These are phyloP conservation scores for Fukomys damarensis DNA, from an alignment of 2,113 vertebrate species.

Conservation along the genomic window DNA sequence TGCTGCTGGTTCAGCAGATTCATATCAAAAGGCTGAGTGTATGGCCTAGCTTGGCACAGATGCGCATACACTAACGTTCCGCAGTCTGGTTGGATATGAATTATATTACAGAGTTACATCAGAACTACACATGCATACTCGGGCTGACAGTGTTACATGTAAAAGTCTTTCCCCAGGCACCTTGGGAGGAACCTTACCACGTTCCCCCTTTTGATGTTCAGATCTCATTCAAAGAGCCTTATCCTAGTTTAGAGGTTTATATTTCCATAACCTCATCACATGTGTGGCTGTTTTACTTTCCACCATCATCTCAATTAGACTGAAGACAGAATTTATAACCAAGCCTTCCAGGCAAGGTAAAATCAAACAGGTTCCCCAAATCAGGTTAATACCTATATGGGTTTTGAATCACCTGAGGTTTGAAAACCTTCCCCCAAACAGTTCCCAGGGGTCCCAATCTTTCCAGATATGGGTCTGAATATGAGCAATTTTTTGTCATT, in stretches of 20 bases:
- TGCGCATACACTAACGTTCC: neutral
- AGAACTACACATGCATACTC: neutral
- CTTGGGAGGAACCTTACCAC: neutral
- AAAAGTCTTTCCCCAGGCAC: neutral
- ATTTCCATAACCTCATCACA: neutral
- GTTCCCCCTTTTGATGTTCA: neutral
- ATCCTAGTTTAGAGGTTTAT: neutral
- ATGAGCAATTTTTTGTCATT: no score
- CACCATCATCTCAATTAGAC: neutral
- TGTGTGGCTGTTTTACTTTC: neutral
- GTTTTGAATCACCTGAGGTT: neutral
- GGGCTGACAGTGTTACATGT: neutral
- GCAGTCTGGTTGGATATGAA: neutral
- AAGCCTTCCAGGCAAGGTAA: neutral
- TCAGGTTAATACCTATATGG: neutral
- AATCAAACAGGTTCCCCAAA: neutral
- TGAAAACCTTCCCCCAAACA: neutral
- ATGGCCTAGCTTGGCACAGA: no score
- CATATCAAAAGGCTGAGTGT: neutral
- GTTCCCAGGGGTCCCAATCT: neutral
- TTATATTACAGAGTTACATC: neutral
- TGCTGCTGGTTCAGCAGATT: neutral
- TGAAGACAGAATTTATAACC: neutral
- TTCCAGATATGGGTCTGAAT: neutral
- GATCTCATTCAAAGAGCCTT: neutral